Evolutionary conservation across 2,888 invertebrate genomes (phyloP), one percentile per base, ranked within the genome.

Genomic region (Athripsodes cinereus): DNA sequence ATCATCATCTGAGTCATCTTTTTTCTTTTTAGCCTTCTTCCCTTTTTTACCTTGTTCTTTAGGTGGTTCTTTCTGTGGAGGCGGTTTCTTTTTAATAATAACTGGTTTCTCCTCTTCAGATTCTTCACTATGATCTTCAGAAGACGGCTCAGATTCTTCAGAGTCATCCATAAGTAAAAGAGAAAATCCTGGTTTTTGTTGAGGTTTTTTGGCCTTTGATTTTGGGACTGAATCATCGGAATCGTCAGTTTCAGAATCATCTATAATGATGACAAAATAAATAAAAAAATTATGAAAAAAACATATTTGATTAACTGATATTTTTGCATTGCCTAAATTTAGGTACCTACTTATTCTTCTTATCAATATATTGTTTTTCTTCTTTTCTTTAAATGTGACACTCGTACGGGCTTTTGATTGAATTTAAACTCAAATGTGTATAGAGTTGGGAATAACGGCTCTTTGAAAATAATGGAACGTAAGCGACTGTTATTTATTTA

Each of bases 1-100:
- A 70, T 92, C 92, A 62, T 90, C 89, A 71, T 88, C 87, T 68
- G 88, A 88, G 55, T 88, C 88, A 66, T 86, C 84, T 64, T 84
- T 85, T 74, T 87, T 90, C 68, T 85, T 83, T 68, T 84, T 85
- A 2, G 80, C 73, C 71, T 88, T 88, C 69, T 88, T 89, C 2
- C 84, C 82, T 70, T 89, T 88, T 70, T 88, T 88, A 19, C 82
- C 82, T 56, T 72, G 71, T 55, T 73, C 69, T 64, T 79, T 78
- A 58, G 61, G 62, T 8, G 53, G 49, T 66, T 74, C 76, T 64
- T 77, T 78, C 68, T 73, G 77, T 58, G 65, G 70, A 66, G 71
- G 69, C 20, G 58, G 61, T 54, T 64, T 63, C 66, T 69, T 69
- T 52, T 71, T 72, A 57, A 76, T 80, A 66, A 78, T 78, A 57